A percentile compares a stretch with the other conserved stretches of the same genome.
phyloP scores from a whole-genome alignment of 2,888 invertebrate genomes.

The Phalangium opilio region DNA sequence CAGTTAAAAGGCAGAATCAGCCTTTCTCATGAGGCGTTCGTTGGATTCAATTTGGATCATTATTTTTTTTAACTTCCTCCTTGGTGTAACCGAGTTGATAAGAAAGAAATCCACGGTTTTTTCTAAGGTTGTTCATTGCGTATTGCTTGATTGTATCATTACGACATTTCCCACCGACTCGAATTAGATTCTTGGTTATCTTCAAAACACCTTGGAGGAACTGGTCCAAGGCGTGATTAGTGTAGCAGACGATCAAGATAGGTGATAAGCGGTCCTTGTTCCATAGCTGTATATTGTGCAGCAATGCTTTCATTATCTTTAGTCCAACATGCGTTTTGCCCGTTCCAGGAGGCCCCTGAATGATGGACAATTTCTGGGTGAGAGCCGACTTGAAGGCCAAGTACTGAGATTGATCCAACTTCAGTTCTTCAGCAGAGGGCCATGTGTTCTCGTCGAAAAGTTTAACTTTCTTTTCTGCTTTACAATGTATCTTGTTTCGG shows the following conservation, averaged over 20 bases:
- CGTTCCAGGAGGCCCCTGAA: conserved; percentile 61
- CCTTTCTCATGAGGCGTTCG: too few species aligned
- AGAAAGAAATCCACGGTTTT: too few species aligned
- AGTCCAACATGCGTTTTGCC: conserved; percentile 69
- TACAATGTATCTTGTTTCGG: too few species aligned
- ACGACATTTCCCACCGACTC: too few species aligned
- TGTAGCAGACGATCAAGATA: conserved; percentile 62
- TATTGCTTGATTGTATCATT: too few species aligned
- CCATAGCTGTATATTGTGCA: too few species aligned
- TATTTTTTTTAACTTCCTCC: too few species aligned
- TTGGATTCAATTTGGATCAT: too few species aligned
- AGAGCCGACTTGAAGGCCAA: conserved; percentile 50
- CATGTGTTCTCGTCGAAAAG: conserved; percentile 28
- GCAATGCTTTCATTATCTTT: conserved; percentile 41
- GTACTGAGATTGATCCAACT: conserved; percentile 49
- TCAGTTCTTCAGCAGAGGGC: conserved; percentile 35
- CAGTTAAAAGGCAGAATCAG: too few species aligned
- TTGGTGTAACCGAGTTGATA: too few species aligned
- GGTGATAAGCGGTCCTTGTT: conserved; percentile 34
- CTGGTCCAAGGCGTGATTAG: conserved; percentile 75
- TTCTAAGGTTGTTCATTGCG: too few species aligned
- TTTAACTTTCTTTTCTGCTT: conserved; percentile 3
- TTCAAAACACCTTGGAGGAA: conserved; percentile 43
- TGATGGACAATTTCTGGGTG: conserved; percentile 45
- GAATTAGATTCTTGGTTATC: conserved; percentile 41